Conservation (phyloP, 2,797 vertebrate genomes). For the Melopsittacus undulatus region DNA sequence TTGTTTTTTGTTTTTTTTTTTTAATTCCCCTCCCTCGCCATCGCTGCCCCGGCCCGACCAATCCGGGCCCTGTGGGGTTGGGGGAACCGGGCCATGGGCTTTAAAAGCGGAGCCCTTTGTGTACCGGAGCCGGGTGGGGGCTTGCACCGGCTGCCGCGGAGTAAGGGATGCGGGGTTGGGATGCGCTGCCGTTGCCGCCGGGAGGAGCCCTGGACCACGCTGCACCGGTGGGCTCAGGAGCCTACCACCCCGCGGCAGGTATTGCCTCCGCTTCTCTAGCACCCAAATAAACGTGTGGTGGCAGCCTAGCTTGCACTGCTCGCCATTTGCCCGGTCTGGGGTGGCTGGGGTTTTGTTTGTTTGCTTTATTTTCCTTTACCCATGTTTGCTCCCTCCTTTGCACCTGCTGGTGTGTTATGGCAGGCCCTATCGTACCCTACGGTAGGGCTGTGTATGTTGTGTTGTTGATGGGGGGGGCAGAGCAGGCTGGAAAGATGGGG, state of each 20-base stretch:
- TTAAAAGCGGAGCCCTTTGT: conserved; percentile 48
- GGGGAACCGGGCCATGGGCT: conserved; percentile 12
- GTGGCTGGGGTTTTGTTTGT: background rate
- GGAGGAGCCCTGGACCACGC: background rate
- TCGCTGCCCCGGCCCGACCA: conserved; percentile 26
- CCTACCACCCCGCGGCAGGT: background rate
- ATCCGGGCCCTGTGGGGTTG: conserved; percentile 23
- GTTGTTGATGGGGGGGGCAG: background rate
- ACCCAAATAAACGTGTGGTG: conserved; percentile 28
- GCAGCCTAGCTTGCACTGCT: background rate
- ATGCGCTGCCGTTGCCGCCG: background rate
- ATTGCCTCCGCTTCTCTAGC: background rate
- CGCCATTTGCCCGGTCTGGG: background rate
- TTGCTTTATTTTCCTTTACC: background rate
- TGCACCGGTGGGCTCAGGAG: background rate
- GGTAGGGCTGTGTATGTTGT: background rate
- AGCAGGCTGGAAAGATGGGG: background rate
- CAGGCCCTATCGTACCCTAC: background rate
- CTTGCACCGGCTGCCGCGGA: background rate
- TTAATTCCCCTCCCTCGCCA: background rate
- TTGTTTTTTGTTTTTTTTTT: background rate
- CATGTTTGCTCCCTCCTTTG: background rate
- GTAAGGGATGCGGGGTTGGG: background rate
- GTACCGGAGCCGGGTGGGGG: background rate
- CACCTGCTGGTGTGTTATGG: background rate